Evolutionary conservation across 2,113 vertebrate genomes (phyloP).

Genomic region (Eclectus roratus): DNA sequence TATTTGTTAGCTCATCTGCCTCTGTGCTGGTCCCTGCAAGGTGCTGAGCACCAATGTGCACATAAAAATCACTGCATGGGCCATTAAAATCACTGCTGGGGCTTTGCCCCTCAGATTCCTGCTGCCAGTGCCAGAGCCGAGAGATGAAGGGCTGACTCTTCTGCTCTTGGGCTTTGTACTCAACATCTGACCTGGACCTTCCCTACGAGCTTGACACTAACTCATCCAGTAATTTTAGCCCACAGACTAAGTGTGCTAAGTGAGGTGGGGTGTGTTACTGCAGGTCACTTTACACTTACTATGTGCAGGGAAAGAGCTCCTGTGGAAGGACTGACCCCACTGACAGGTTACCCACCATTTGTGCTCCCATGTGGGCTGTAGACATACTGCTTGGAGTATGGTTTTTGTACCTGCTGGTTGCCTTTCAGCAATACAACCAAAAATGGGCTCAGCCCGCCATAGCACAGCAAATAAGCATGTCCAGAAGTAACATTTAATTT

Average conservation of each 20-base stretch:
- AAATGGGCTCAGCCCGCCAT: not conserved
- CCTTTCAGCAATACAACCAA: not conserved
- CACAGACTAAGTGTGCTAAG: too few relatives aligned
- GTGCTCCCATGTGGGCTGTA: not conserved
- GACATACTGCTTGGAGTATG: not conserved
- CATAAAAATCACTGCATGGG: not conserved
- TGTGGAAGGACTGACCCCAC: not conserved
- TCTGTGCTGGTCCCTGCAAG: not conserved
- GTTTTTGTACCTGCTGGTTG: not conserved
- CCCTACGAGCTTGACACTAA: not conserved
- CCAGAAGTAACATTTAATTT: not conserved
- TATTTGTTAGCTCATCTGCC: not conserved
- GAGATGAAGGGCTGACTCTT: not conserved
- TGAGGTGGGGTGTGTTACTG: not conserved
- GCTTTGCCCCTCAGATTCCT: not conserved
- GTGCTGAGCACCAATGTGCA: fast-evolving
- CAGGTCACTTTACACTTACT: too few relatives aligned
- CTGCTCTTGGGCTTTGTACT: not conserved
- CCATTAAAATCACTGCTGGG: not conserved
- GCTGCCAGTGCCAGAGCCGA: not conserved
- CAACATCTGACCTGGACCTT: not conserved
- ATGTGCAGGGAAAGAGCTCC: not conserved
- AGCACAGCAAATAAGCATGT: not conserved
- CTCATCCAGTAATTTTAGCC: not conserved
- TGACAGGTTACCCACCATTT: not conserved